Evolutionary conservation across 1,140 invertebrate genomes (phyloP).

Genomic region (Ptiloglossa arizonensis): DNA sequence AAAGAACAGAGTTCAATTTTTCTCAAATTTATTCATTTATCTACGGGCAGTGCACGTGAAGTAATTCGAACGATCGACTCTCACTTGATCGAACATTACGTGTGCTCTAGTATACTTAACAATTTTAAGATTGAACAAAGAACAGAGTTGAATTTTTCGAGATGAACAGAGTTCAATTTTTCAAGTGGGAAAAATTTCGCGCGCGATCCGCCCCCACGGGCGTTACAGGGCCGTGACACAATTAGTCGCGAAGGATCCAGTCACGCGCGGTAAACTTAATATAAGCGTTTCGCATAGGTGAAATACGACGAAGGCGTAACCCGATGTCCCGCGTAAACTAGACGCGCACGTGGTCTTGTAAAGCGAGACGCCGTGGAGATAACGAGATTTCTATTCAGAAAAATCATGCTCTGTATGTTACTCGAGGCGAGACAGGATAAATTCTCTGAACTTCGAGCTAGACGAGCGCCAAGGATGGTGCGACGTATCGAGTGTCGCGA

Average conservation of each 20-base stretch:
- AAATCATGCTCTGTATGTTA: conserved; percentile 32
- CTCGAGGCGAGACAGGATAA: conserved; percentile 15
- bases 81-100: no score
- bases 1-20: no score
- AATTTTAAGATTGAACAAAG: no score
- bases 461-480: not conserved
- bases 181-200: no score
- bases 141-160: no score
- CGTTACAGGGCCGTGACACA: no score
- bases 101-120: no score
- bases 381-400: conserved; percentile 57
- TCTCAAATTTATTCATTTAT: no score
- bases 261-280: conserved; percentile 51
- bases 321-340: conserved; percentile 54
- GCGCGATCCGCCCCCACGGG: no score
- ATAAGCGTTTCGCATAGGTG: conserved; percentile 54
- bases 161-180: no score
- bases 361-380: conserved; percentile 53
- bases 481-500: not conserved
- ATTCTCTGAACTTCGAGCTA: conserved; percentile 23
- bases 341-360: conserved; percentile 63
- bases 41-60: no score
- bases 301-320: conserved; percentile 57
- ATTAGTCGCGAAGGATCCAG: not conserved
- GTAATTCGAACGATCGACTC: no score